Percentiles rank a stretch among this genome's conserved stretches.
phyloP scores from a whole-genome alignment of 37 sponge, comb jelly and placozoan species.

The Beroe forskalii region DNA sequence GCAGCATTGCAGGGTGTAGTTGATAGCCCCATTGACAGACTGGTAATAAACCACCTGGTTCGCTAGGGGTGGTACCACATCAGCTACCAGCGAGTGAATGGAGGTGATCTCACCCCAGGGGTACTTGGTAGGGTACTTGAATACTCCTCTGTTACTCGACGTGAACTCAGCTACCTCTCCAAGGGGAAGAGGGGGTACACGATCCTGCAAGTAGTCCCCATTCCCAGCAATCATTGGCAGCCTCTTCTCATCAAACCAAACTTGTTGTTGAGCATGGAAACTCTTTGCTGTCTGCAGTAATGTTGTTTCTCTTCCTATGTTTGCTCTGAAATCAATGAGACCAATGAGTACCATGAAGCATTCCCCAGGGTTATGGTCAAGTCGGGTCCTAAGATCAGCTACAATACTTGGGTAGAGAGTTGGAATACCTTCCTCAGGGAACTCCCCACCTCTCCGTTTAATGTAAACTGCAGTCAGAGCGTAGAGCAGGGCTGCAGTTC shows the following conservation, averaged over 20 bases:
- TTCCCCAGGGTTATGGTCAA: not conserved
- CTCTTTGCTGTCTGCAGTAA: not conserved
- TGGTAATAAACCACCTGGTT: not conserved
- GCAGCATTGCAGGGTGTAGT: not conserved
- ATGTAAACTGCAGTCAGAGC: not conserved
- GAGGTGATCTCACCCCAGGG: conserved; percentile 24
- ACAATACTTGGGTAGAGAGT: not conserved
- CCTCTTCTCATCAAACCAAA: not conserved
- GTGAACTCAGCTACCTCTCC: not conserved
- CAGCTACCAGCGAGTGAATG: not conserved
- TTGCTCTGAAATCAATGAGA: not conserved
- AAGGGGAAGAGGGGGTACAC: not conserved
- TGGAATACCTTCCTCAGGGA: not conserved
- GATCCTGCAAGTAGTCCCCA: not conserved
- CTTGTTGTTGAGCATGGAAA: not conserved
- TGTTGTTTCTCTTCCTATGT: not conserved
- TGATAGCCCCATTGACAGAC: not conserved
- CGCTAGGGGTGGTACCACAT: not conserved
- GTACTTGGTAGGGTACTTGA: conserved; percentile 32
- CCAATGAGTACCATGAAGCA: conserved; percentile 4
- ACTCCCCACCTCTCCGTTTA: not conserved
- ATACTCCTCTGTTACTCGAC: not conserved
- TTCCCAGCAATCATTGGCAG: not conserved
- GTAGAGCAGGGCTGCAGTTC: not conserved
- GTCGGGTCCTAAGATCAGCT: not conserved